Evolutionary conservation across 64 coral and sea anemone genomes (phyloP).

Genomic region (Pocillopora verrucosa): DNA sequence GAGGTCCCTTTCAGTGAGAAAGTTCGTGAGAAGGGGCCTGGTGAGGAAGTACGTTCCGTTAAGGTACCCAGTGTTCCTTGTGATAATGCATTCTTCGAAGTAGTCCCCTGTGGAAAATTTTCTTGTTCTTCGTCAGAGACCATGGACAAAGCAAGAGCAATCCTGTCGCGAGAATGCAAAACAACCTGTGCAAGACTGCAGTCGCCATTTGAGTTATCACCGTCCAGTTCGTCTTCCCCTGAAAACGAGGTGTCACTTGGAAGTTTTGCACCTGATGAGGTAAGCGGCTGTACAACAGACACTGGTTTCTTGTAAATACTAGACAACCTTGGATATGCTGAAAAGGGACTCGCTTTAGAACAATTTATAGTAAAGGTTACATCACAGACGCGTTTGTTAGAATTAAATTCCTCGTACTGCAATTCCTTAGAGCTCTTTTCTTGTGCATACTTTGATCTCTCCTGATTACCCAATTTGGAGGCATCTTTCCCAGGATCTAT

Average conservation of each 20-base stretch:
- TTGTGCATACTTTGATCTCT: neutral
- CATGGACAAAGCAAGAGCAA: constrained; percentile 8
- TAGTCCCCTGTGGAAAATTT: too few species aligned
- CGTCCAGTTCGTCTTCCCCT: neutral
- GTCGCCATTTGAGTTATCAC: neutral
- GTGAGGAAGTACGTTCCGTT: too few species aligned
- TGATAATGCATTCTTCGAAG: too few species aligned
- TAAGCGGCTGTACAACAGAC: neutral
- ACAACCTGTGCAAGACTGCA: constrained; percentile 7
- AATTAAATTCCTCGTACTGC: neutral
- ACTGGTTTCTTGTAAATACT: neutral
- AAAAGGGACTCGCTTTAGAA: neutral
- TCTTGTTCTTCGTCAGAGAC: neutral
- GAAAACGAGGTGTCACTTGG: neutral
- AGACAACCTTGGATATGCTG: neutral
- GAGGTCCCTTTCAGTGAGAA: too few species aligned
- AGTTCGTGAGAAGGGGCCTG: too few species aligned
- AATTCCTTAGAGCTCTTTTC: neutral
- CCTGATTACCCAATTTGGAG: neutral
- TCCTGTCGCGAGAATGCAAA: constrained; percentile 28
- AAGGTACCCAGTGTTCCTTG: too few species aligned
- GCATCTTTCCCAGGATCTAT: neutral
- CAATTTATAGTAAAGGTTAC: neutral
- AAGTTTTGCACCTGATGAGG: neutral
- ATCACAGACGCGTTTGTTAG: neutral